phyloP scores from a whole-genome alignment of 2,888 invertebrate species.

The Nebria brevicollis region DNA sequence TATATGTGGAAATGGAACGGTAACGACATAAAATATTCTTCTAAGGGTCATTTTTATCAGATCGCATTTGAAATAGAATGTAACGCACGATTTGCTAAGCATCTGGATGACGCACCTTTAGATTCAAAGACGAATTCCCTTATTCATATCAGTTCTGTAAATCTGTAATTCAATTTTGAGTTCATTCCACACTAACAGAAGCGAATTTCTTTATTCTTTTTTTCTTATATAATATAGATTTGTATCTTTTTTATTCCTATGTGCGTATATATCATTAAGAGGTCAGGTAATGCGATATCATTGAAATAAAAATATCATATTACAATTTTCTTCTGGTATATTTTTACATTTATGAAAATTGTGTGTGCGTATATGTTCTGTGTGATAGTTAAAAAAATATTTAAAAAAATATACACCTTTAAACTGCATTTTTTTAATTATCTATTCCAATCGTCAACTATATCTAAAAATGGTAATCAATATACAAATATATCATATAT shows the following conservation, averaged over 20 bases:
- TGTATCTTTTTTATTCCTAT: background rate
- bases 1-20: background rate
- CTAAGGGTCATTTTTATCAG: constrained; percentile 30
- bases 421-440: no score
- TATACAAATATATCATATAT: no score
- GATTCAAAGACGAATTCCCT: background rate
- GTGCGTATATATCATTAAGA: background rate
- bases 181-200: background rate
- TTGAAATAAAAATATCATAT: background rate
- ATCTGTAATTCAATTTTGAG: constrained; percentile 30
- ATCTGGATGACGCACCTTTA: constrained; percentile 21
- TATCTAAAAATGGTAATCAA: no score
- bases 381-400: no score
- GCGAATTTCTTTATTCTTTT: background rate
- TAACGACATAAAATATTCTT: background rate
- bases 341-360: background rate
- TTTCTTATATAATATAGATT: background rate
- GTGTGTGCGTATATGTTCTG: no score
- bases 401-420: no score
- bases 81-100: constrained; percentile 36
- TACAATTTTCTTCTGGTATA: background rate
- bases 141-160: constrained; percentile 24
- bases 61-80: constrained; percentile 35
- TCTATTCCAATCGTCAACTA: no score
- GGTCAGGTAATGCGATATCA: background rate